Evolutionary conservation across 2,888 invertebrate species (phyloP), one percentile per base, ranked within the genome.

Genomic region (Drosophila colorata): DNA sequence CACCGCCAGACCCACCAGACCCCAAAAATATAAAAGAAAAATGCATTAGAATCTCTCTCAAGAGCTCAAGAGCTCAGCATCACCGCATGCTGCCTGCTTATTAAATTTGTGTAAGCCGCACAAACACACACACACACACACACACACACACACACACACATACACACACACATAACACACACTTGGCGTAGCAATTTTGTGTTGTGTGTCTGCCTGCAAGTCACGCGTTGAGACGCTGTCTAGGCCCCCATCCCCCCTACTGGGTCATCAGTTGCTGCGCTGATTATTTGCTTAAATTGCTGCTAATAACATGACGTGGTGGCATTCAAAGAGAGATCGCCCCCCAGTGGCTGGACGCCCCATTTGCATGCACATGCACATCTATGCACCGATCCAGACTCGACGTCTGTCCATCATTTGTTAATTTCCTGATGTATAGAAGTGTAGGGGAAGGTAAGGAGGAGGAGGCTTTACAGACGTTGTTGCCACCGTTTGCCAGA

Each of bases 281-380:
- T 91, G 91, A 91, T 90, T 90, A 90, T 90, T 90, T 90, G 90
- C 89, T 90, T 89, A 90, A 90, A 90, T 90, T 91, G 91, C 91
- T 91, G 90, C 91, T 90, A 90, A 90, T 90, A 90, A 91, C 91
- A 90, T 90, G 91, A 90, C 91, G 79, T 90, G 90, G 80, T 88
- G 88, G 85, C 89, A 90, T 77, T 81, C 87, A 76, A 25, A 69
- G 68, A 73, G 66, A 64, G 59, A 75, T 70, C 70, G 71, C 83
- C 79, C 74, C 77, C 82, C 79, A 77, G 72, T 74, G 70, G 77
- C 65, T 69, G 70, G 73, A 51, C 65, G 86, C 74, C 73, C 75
- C 83, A 83, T 83, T 88, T 83, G 75, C 80, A 77, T 79, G 76
- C 59, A 59, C 63, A 25, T 28, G 28, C 28, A 28, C 28, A 40